A percentile compares a stretch with the other conserved stretches of the same genome.
phyloP scores from a whole-genome alignment of 1,140 invertebrate genomes.

The Nomia melanderi region DNA sequence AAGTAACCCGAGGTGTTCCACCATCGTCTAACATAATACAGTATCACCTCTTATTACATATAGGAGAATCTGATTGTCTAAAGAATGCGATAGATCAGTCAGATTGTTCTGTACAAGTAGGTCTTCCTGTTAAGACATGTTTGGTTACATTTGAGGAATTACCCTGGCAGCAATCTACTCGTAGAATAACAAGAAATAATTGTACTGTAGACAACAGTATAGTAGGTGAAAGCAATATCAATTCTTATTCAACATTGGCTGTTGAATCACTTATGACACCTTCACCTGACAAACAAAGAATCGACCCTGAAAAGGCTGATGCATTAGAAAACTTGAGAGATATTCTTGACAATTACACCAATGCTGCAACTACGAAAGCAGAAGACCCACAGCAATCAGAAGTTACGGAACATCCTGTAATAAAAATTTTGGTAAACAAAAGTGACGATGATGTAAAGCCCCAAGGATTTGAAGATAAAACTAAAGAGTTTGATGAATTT shows the following conservation, averaged over 20 bases:
- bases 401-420: constrained; percentile 58
- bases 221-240: constrained; percentile 66
- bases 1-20: constrained; percentile 73
- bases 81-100: constrained; percentile 67
- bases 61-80: constrained; percentile 76
- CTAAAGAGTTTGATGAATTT: constrained; percentile 76
- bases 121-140: constrained; percentile 70
- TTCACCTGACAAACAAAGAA: constrained; percentile 40
- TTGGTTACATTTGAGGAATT: constrained; percentile 73
- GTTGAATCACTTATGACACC: constrained; percentile 52
- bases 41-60: constrained; percentile 73
- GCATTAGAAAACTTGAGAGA: constrained; percentile 42
- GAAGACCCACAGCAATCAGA: constrained; percentile 63
- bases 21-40: constrained; percentile 70
- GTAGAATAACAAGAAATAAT: constrained; percentile 74
- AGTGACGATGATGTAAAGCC: constrained; percentile 46
- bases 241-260: constrained; percentile 4
- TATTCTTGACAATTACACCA: constrained; percentile 51
- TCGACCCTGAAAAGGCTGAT: constrained; percentile 11
- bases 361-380: not conserved
- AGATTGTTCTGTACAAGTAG: constrained; percentile 70
- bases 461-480: constrained; percentile 69
- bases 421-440: constrained; percentile 50
- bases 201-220: constrained; percentile 68
- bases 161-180: constrained; percentile 67